Percentiles rank a stretch among this genome's conserved stretches.
These are phyloP conservation scores for Pseudoips prasinana DNA, from an alignment of 2,888 invertebrate species.

Conservation along the genomic window DNA sequence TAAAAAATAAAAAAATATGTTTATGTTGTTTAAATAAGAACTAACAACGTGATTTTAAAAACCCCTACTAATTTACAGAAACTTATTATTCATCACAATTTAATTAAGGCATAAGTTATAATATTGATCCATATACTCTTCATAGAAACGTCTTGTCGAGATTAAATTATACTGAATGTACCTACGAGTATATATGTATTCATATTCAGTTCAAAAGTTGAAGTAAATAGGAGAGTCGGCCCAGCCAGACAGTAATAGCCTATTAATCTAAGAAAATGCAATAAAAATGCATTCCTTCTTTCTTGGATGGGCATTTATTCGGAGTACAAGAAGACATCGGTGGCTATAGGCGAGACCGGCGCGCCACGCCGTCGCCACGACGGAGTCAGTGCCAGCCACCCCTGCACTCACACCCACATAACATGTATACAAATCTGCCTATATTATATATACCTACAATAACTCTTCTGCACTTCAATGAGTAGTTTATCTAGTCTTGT, in stretches of 20 bases:
- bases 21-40: too few species aligned
- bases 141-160: too few species aligned
- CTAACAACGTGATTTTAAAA: too few species aligned
- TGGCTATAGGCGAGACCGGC: slow-evolving; percentile 39
- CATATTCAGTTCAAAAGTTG: too few species aligned
- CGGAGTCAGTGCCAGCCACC: slow-evolving; percentile 55
- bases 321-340: slow-evolving; percentile 46
- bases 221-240: too few species aligned
- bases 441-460: slow-evolving; percentile 22
- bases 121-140: too few species aligned
- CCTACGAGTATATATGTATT: too few species aligned
- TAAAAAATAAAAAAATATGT: too few species aligned
- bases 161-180: too few species aligned
- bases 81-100: too few species aligned
- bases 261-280: slow-evolving; percentile 24
- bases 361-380: slow-evolving; percentile 62
- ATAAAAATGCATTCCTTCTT: slow-evolving; percentile 36
- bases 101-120: too few species aligned
- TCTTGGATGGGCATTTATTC: slow-evolving; percentile 39
- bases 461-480: slow-evolving; percentile 13
- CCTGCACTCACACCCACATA: slow-evolving; percentile 36
- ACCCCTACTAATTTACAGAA: too few species aligned
- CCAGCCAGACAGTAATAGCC: slow-evolving; percentile 23
- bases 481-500: slow-evolving; percentile 14
- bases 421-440: slow-evolving; percentile 31